Conservation (phyloP, 2,888 invertebrate species). For the Pyrrhia umbra region DNA sequence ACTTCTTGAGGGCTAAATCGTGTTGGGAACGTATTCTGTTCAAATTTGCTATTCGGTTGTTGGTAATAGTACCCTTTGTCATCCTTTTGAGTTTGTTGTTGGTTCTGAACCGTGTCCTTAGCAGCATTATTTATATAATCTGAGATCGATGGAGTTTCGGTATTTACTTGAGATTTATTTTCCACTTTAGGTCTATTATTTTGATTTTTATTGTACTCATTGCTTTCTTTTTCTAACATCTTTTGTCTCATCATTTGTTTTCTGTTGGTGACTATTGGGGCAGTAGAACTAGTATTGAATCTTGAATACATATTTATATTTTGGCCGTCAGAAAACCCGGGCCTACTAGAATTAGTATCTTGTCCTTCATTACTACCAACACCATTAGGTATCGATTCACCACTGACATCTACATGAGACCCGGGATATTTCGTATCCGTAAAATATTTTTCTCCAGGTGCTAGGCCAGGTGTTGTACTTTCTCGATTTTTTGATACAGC, state of each 20-base stretch:
- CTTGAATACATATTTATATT: background rate
- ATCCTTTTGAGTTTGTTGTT: slow-evolving; percentile 10
- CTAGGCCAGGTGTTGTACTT: background rate
- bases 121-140: slow-evolving; percentile 10
- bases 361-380: background rate
- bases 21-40: slow-evolving; percentile 39
- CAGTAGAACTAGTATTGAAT: background rate
- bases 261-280: slow-evolving; percentile 7
- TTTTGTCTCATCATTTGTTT: background rate
- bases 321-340: background rate
- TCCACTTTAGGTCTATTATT: background rate
- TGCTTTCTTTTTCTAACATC: background rate
- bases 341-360: background rate
- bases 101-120: slow-evolving; percentile 1
- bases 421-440: slow-evolving; percentile 24
- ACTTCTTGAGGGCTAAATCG: slow-evolving; percentile 38
- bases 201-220: background rate
- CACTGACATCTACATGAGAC: background rate
- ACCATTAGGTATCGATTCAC: background rate
- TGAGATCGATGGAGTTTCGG: background rate
- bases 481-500: background rate
- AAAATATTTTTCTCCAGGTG: background rate
- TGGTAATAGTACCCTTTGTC: slow-evolving; percentile 46
- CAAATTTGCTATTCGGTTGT: slow-evolving; percentile 34
- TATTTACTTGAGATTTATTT: slow-evolving; percentile 5